Base-by-base conservation (phyloP, 2,888 invertebrate genomes). In the Drosophila picticornis region DNA sequence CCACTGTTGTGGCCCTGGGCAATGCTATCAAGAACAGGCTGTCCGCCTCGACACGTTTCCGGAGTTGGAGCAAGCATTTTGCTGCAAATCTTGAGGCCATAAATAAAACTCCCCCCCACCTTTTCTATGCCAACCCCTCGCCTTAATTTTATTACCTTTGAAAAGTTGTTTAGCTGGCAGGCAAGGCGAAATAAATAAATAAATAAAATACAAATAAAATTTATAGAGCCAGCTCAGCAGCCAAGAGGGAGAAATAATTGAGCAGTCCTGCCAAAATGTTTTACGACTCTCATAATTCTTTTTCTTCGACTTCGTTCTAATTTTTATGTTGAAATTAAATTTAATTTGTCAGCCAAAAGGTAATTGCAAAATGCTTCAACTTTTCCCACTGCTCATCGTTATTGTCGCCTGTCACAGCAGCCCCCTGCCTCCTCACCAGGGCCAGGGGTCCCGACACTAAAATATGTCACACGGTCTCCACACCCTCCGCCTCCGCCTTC, bases 81-180 rank as follows among this genome's bases (percentile, higher is more conserved):
- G 53, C 71, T 70, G 60, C 81, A 77, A 81, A 77, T 83, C 87
- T 83, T 80, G 63, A 36, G 64, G 74, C 80, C 77, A 89, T 87
- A 84, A 84, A 84, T 89, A 84, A 84, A 64, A 22, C 53, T 60
- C 58, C 58, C 22, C 22, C 32, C 53, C 27, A 27, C 16, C 46
- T 25, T 16, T 4, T 4, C 16, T 13, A 46, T 46, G 46, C 13
- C 36, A n/a, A 27, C 31, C 31, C 13, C 4, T 40, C 52, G 62
- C 71, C 57, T 64, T 60, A 68, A 68, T 88, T 85, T 86, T 86
- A 86, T 88, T 88, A 85, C 85, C 86, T 80, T 77, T 58, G 67
- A 53, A 70, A 81, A 78, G 67, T 81, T 81, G 50, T 70, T 66
- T 48, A 59, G 67, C 65, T 68, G 43, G 48, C 56, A 38, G 55